Evolutionary conservation across 2,888 invertebrate species (phyloP).

Genomic region (Drosophila ezoana): DNA sequence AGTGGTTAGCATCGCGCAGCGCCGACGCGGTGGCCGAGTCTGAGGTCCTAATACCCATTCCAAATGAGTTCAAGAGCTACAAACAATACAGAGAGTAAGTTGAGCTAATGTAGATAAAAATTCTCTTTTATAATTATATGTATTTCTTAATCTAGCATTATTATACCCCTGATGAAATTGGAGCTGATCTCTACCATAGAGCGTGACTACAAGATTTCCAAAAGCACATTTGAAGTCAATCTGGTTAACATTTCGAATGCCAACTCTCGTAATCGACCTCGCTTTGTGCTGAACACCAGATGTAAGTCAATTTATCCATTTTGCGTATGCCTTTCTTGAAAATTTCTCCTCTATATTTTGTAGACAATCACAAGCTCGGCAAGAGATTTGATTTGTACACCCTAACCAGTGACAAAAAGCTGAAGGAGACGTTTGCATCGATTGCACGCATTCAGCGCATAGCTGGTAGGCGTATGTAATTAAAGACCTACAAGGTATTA

Average conservation of each 20-base stretch:
- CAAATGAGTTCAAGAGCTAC: slow-evolving; percentile 86
- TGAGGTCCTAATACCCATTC: slow-evolving; percentile 86
- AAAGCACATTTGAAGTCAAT: slow-evolving; percentile 49
- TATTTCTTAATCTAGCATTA: slow-evolving; percentile 57
- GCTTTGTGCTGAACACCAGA: slow-evolving; percentile 68
- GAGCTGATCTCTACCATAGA: slow-evolving; percentile 79
- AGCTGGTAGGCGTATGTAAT: slow-evolving; percentile 46
- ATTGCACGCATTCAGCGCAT: slow-evolving; percentile 41
- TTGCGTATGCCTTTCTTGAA: neutral
- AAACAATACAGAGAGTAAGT: slow-evolving; percentile 87
- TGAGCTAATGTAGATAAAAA: neutral
- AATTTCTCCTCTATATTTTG: neutral
- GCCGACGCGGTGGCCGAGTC: slow-evolving; percentile 85
- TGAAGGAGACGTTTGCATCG: slow-evolving; percentile 67
- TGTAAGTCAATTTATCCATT: slow-evolving; percentile 53
- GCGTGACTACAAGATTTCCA: slow-evolving; percentile 58
- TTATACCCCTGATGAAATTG: slow-evolving; percentile 82
- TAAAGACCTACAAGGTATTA: neutral
- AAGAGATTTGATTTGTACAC: slow-evolving; percentile 65
- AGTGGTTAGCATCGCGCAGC: slow-evolving; percentile 88
- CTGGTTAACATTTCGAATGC: slow-evolving; percentile 50
- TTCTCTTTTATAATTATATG: neutral
- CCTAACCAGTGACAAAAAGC: slow-evolving; percentile 29
- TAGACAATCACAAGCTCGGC: slow-evolving; percentile 25
- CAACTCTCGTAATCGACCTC: slow-evolving; percentile 37